Conservation (phyloP, 1,140 invertebrate genomes). For the Drosophila sp. region DNA sequence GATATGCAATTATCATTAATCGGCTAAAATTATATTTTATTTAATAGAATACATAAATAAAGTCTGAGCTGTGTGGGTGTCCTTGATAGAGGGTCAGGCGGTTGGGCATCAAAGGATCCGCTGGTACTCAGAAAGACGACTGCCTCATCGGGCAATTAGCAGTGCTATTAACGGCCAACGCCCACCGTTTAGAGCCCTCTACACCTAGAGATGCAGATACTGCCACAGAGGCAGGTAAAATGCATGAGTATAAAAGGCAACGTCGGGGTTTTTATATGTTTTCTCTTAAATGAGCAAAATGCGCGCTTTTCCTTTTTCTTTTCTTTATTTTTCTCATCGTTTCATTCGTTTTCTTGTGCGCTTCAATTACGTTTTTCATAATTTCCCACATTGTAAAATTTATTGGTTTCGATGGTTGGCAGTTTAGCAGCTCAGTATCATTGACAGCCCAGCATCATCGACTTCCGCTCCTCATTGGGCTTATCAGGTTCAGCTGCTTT, state of each 20-base stretch:
- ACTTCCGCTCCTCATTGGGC: conserved; percentile 71
- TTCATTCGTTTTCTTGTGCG: conserved; percentile 32
- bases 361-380: conserved; percentile 81
- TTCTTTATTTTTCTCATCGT: too few species aligned
- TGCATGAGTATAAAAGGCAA: conserved; percentile 1
- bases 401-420: conserved; percentile 66
- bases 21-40: conserved; percentile 14
- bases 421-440: conserved; percentile 34
- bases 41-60: conserved; percentile 15
- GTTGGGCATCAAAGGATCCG: conserved; percentile 57
- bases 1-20: neutral
- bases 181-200: conserved; percentile 34
- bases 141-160: conserved; percentile 66
- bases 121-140: conserved; percentile 50
- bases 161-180: conserved; percentile 70
- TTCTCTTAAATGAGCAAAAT: conserved; percentile 40
- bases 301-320: conserved; percentile 20
- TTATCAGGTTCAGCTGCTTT: conserved; percentile 19
- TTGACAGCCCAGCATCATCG: conserved; percentile 21
- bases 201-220: conserved; percentile 15
- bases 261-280: conserved; percentile 6
- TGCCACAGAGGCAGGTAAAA: conserved; percentile 32
- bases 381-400: conserved; percentile 78
- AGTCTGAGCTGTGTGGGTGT: conserved; percentile 51
- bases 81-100: conserved; percentile 18